Evolutionary conservation across 2,797 vertebrate species (phyloP), one percentile per base, ranked within the genome.

Genomic region (Pipistrellus nathusii): DNA sequence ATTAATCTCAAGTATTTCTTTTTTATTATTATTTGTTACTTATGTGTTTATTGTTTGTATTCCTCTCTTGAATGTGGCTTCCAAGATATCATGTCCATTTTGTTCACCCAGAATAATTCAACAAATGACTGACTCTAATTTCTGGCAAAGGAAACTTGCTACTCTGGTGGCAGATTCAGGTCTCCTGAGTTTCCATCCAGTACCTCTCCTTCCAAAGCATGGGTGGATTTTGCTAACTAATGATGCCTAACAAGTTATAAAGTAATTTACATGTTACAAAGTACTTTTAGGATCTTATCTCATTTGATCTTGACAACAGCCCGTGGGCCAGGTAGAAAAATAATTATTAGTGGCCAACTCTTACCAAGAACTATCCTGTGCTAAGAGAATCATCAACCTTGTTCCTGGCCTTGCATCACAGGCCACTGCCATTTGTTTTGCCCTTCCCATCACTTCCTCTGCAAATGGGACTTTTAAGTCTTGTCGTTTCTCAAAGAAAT

Each of bases 231-330:
- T 78, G 72, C 46, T 57, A 76, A 64, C 27, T 69, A 69, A 75
- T 10, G 23, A 59, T 32, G 76, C 0, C 13, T 32, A 78, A 41
- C 48, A 82, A 57, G 13, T 64, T 82, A 35, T 69, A 69, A 85
- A 44, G 9, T 69, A 27, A 17, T 85, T 82, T 41, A 76, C 51
- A 13, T 51, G 53, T 66, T 72, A 81, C 21, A 59, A 75, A 80
- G 25, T 62, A 14, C 8, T 81, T 95, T 91, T 32, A 84, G 85
- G 82, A 57, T 82, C 23, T 88, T 71, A 78, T 35, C 75, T 88
- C 69, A 35, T 68, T 80, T 73, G 64, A 75, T 71, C 64, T 8
- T 71, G 64, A 88, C 64, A 80, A 51, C 12, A 95, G 72, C 32
- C 27, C 66, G 44, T 44, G 18, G 12, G 35, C 41, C 44, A 93